Evolutionary conservation across 2,113 vertebrate species (phyloP).

Genomic region (Macheiramphus alcinus): DNA sequence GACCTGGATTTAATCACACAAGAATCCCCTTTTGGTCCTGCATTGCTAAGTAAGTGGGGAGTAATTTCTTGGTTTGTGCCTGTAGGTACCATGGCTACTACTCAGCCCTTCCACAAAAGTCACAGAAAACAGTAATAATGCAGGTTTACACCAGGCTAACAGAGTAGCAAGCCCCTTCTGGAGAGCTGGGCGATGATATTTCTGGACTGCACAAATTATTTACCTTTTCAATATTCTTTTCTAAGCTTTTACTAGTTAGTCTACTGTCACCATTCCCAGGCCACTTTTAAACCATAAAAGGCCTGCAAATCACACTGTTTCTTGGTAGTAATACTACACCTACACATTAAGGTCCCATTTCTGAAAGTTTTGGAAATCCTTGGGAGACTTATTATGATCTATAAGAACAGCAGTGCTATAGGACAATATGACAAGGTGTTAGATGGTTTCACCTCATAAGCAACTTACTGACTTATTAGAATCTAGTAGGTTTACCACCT

Average conservation of each 20-base stretch:
- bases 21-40: not conserved
- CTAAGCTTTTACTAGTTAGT: not conserved
- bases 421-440: not conserved
- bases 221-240: not conserved
- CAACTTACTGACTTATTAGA: not conserved
- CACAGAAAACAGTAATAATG: not conserved
- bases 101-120: not conserved
- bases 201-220: not conserved
- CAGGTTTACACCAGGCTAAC: not conserved
- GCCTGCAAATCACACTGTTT: not conserved
- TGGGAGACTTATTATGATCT: not conserved
- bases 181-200: not conserved
- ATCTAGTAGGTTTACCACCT: not conserved
- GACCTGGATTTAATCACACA: not conserved
- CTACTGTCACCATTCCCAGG: not conserved
- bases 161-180: not conserved
- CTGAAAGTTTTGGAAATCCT: not conserved
- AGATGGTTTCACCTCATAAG: not conserved
- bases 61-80: not conserved
- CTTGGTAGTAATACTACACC: not conserved
- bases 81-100: not conserved
- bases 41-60: not conserved
- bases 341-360: not conserved
- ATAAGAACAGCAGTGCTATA: not conserved
- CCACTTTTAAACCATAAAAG: not conserved